A percentile compares a stretch with the other conserved stretches of the same genome.
Conservation (phyloP, 64 coral and sea anemone genomes). For the Stichodactyla helianthus region DNA sequence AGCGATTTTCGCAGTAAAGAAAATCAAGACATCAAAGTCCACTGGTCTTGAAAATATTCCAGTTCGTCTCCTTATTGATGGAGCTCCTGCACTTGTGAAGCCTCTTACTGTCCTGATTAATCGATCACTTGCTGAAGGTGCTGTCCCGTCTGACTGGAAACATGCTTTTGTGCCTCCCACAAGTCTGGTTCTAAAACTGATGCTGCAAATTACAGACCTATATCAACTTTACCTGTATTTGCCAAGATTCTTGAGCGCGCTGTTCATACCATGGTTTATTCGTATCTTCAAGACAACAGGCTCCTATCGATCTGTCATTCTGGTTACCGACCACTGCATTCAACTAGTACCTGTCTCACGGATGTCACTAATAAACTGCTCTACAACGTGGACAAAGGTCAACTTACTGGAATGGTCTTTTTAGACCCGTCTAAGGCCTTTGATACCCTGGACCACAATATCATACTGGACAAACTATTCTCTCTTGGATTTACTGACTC, state of each 20-base stretch:
- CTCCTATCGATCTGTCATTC: neutral
- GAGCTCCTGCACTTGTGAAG: neutral
- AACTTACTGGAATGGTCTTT: too few relatives aligned
- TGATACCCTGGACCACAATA: too few relatives aligned
- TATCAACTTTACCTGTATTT: neutral
- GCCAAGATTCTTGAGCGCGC: neutral
- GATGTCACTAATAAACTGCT: too few relatives aligned
- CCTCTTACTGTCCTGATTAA: conserved; percentile 1
- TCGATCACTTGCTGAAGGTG: neutral
- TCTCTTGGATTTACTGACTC: too few relatives aligned
- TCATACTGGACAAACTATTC: too few relatives aligned
- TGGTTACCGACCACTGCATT: neutral
- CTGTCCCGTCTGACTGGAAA: conserved; percentile 6
- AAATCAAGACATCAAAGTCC: conserved; percentile 10
- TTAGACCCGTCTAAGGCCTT: too few relatives aligned
- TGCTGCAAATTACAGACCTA: neutral
- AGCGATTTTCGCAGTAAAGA: too few relatives aligned
- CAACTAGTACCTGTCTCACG: too few relatives aligned
- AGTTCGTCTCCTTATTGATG: neutral
- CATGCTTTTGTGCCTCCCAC: neutral
- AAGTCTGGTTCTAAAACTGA: neutral
- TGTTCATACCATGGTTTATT: conserved; percentile 3
- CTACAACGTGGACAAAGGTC: too few relatives aligned
- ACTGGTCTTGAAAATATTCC: conserved; percentile 7
- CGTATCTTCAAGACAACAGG: neutral